Percentiles rank a stretch among this genome's conserved stretches.
These are phyloP conservation scores for Calliopum simillimum DNA, from an alignment of 2,888 invertebrate genomes.

Conservation along the genomic window DNA sequence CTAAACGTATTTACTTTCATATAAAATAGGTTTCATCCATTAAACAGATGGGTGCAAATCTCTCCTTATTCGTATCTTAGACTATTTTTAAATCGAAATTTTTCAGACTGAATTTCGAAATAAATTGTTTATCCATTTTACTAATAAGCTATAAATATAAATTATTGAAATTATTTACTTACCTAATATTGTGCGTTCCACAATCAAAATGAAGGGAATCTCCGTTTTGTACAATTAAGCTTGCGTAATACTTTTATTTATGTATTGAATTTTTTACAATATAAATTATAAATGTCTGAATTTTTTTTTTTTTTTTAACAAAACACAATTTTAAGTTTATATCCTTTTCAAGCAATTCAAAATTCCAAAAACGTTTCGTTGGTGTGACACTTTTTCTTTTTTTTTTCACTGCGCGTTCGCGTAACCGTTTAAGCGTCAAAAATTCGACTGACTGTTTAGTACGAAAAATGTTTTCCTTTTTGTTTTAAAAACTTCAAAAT, in stretches of 20 bases:
- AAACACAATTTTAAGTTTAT: not conserved
- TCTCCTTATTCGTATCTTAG: too few relatives aligned
- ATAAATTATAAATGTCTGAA: not conserved
- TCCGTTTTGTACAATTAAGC: not conserved
- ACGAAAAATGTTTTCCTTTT: constrained; percentile 14
- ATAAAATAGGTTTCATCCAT: too few relatives aligned
- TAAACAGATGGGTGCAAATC: too few relatives aligned
- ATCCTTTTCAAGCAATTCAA: not conserved
- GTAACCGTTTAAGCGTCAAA: constrained; percentile 11
- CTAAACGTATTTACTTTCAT: too few relatives aligned
- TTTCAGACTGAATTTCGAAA: too few relatives aligned
- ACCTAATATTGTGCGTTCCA: too few relatives aligned
- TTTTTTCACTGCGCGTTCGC: not conserved
- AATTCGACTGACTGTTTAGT: constrained; percentile 16
- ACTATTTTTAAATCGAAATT: too few relatives aligned
- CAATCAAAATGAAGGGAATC: too few relatives aligned
- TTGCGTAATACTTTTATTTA: not conserved
- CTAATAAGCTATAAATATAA: too few relatives aligned
- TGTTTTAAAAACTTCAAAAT: not conserved
- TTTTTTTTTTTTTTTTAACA: not conserved
- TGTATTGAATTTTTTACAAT: not conserved
- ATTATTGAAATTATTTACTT: too few relatives aligned
- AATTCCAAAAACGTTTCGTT: too few relatives aligned
- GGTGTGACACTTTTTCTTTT: not conserved
- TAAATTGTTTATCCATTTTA: too few relatives aligned